Conservation (phyloP, 1,140 invertebrate genomes). For the Macrobrachium nipponense region DNA sequence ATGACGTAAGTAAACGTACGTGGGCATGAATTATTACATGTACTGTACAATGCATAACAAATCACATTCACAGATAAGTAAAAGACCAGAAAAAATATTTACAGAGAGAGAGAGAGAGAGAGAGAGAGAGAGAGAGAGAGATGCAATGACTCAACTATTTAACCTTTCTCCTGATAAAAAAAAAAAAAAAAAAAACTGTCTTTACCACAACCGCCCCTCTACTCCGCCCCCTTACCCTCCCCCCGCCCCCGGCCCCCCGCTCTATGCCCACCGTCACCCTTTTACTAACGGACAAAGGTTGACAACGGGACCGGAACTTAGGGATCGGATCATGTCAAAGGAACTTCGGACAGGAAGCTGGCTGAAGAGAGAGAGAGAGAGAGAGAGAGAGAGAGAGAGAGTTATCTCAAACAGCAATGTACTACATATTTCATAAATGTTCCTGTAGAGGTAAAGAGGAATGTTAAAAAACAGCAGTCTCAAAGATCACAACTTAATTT, state of each 20-base stretch:
- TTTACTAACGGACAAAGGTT: not conserved
- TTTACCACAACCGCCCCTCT: no score
- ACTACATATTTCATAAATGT: not conserved
- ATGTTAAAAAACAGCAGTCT: no score
- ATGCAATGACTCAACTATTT: no score
- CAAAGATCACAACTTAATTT: no score
- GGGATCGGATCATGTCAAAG: not conserved
- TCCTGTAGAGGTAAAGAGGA: no score
- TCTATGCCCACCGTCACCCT: no score
- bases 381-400: slow-evolving; percentile 14
- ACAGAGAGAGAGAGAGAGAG: slow-evolving; percentile 2
- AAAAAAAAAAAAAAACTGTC: no score
- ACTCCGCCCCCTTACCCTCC: no score
- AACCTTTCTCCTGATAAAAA: no score
- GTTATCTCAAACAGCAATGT: not conserved
- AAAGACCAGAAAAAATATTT: not conserved
- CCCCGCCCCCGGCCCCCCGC: no score
- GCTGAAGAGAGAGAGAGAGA: not conserved
- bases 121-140: slow-evolving; percentile 9
- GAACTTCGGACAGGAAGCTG: not conserved
- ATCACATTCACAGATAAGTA: not conserved
- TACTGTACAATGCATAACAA: not conserved
- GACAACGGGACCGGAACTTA: not conserved
- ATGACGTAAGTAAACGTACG: no score
- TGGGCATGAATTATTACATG: no score